Conservation (phyloP, 2,113 vertebrate genomes). For the Excalfactoria chinensis region DNA sequence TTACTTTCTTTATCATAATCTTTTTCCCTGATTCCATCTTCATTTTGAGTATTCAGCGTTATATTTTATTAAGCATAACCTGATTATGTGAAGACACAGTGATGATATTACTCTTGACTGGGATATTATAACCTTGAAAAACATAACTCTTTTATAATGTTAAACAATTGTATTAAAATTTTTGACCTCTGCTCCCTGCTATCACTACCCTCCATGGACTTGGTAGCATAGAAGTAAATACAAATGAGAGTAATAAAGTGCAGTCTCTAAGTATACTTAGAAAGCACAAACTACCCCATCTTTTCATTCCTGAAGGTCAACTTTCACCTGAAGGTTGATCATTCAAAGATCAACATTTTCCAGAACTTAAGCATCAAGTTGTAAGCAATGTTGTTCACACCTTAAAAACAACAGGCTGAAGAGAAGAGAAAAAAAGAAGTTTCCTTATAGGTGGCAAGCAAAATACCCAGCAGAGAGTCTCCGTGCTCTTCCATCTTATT, state of each 20-base stretch:
- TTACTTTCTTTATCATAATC: constrained; percentile 55
- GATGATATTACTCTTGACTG: constrained; percentile 62
- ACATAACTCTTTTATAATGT: constrained; percentile 31
- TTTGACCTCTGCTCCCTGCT: constrained; percentile 23
- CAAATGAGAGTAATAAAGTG: not conserved
- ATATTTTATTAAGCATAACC: constrained; percentile 59
- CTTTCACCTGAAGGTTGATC: not conserved
- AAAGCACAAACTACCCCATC: not conserved
- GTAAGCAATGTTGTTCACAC: not conserved
- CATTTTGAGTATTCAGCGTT: constrained; percentile 55
- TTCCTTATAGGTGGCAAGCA: not conserved
- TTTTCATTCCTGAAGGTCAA: not conserved
- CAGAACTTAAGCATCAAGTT: not conserved
- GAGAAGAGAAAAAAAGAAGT: not conserved
- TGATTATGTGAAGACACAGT: constrained; percentile 48
- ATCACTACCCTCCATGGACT: not conserved
- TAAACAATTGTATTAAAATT: constrained; percentile 53
- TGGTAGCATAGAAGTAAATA: not conserved
- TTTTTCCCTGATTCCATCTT: constrained; percentile 61
- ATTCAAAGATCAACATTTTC: not conserved
- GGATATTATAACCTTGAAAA: constrained; percentile 69
- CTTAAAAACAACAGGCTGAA: not conserved
- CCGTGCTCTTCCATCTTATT: not conserved
- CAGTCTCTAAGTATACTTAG: not conserved
- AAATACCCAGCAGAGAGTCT: not conserved